These are phyloP conservation scores for Eidolon dupreanum DNA, from an alignment of 2,797 vertebrate species.

Conservation along the genomic window DNA sequence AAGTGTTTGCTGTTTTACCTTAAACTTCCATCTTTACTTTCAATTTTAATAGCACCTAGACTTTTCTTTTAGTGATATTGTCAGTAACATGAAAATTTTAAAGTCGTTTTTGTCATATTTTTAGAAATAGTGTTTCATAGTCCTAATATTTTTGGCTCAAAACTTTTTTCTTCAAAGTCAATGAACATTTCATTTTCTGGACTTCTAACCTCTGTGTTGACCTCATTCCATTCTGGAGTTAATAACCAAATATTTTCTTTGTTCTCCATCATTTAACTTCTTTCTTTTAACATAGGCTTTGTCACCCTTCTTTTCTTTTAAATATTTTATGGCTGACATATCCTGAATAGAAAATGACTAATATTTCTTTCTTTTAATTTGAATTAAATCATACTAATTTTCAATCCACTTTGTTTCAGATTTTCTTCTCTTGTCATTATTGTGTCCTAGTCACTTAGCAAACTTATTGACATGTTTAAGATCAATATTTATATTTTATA, in stretches of 20 bases:
- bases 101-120: not conserved
- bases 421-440: not conserved
- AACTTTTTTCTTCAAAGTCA: not conserved
- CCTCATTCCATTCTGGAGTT: not conserved
- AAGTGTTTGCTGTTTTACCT: not conserved
- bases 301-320: not conserved
- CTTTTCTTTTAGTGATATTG: not conserved
- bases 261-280: not conserved
- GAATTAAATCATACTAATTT: not conserved
- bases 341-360: not conserved
- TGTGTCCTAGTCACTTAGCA: not conserved
- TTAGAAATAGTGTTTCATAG: not conserved
- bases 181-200: not conserved
- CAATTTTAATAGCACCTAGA: not conserved
- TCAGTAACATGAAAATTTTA: not conserved
- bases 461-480: not conserved
- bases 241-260: not conserved
- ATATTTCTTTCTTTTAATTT: not conserved
- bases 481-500: not conserved
- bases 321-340: not conserved
- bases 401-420: not conserved
- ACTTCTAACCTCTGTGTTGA: not conserved
- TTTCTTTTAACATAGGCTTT: not conserved
- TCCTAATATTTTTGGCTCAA: not conserved
- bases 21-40: not conserved